A percentile compares a stretch with the other conserved stretches of the same genome.
Conservation (phyloP, 2,113 vertebrate genomes). For the Sialia sialis region DNA sequence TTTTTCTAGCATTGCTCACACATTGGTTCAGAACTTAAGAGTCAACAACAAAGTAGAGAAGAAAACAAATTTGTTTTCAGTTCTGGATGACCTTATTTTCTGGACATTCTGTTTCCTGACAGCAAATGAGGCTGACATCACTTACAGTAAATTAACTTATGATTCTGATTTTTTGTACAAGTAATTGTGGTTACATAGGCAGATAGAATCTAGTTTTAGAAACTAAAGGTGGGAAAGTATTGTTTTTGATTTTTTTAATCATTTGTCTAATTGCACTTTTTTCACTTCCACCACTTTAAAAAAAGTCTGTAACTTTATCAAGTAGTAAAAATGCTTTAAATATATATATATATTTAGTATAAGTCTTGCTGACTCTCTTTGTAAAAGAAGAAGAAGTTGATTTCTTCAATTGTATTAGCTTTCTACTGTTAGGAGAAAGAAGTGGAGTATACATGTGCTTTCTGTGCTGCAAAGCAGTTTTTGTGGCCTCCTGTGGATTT, state of each 20-base stretch:
- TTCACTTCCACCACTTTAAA: background rate
- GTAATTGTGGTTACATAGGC: background rate
- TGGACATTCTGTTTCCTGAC: background rate
- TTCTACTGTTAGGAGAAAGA: background rate
- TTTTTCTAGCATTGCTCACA: background rate
- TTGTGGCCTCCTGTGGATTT: background rate
- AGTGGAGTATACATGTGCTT: background rate
- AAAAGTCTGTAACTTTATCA: background rate
- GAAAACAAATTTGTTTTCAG: constrained; percentile 52
- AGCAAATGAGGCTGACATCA: constrained; percentile 3
- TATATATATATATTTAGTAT: background rate
- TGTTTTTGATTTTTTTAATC: background rate
- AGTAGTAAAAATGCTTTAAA: background rate
- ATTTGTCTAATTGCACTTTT: background rate
- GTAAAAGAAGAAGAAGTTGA: background rate
- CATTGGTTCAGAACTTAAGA: constrained; percentile 7
- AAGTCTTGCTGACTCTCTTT: background rate
- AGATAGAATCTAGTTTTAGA: background rate
- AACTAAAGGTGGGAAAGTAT: background rate
- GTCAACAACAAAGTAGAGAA: background rate
- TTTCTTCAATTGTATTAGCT: background rate
- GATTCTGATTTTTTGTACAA: constrained; percentile 14
- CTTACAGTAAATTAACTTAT: constrained; percentile 27
- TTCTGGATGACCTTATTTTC: constrained; percentile 1
- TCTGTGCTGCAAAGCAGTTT: background rate